phyloP scores from a whole-genome alignment of 2,888 invertebrate genomes.

The Lucinisca nassula region DNA sequence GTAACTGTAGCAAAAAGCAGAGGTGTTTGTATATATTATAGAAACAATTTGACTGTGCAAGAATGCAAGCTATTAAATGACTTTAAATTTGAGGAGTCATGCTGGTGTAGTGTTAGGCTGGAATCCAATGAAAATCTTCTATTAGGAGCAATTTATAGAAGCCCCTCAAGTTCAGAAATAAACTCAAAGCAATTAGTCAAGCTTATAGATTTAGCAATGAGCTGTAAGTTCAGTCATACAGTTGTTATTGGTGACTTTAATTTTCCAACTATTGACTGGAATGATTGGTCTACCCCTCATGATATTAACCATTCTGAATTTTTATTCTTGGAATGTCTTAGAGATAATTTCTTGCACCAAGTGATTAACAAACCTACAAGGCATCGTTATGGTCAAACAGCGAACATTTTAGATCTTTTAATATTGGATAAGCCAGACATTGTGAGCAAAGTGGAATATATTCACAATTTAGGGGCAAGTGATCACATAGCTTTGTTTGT shows the following conservation, averaged over 20 bases:
- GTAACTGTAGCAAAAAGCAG: neutral
- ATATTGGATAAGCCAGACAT: neutral
- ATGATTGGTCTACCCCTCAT: slow-evolving; percentile 3
- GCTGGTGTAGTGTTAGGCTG: neutral
- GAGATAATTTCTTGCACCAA: neutral
- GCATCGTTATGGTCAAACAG: neutral
- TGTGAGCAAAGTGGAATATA: neutral
- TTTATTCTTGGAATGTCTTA: neutral
- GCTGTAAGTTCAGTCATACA: neutral
- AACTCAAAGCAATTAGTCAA: neutral
- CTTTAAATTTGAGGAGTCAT: neutral
- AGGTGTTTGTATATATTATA: neutral
- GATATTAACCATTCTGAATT: neutral
- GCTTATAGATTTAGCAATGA: neutral
- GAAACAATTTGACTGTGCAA: neutral
- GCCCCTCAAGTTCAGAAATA: neutral
- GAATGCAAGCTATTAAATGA: neutral
- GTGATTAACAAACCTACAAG: neutral
- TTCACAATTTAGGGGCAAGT: slow-evolving; percentile 2
- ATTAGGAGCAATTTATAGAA: neutral
- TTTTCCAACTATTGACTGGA: neutral
- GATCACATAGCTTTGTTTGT: slow-evolving; percentile 11
- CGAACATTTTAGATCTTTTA: slow-evolving; percentile 9
- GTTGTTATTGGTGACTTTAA: slow-evolving; percentile 2
- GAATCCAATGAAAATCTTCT: neutral